Evolutionary conservation across 2,113 vertebrate species (phyloP), one percentile per base, ranked within the genome.

Genomic region (Rhinopomastus cyanomelas): DNA sequence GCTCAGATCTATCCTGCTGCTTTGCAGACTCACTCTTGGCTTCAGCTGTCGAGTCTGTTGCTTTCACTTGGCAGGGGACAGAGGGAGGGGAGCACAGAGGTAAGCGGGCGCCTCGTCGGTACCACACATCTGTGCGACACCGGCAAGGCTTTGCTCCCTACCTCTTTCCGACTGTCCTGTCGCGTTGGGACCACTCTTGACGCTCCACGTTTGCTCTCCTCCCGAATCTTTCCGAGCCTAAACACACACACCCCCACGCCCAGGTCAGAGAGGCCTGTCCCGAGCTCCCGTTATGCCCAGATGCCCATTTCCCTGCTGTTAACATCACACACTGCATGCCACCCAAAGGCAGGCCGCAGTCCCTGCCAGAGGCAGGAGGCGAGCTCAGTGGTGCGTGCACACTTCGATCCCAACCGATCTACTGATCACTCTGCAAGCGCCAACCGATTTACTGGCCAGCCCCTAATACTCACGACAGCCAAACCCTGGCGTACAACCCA

Each of bases 201-300:
- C 77, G 49, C 60, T 81, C 76, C 82, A 66, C 13, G 84, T 60
- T 51, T 88, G 95, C 76, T 95, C 96, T n/a, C 96, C 98, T 88
- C 95, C 97, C 5, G 95, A 87, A 73, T 96, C 95, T 93, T 97
- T 98, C 39, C 96, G 97, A 95, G 95, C 94, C 99, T 99, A 94
- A 93, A 86, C 7, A 90, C 96, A 94, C 62, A 87, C 44, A 95
- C 65, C 75, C n/a, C n/a, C n/a, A 30, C 16, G n/a, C 78, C 64
- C 60, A n/a, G 52, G 77, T 96, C 69, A 96, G 79, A 69, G 82
- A 79, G 48, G 16, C 18, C 57, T 4, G 7, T 49, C 71, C 66
- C 6, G 3, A 74, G 19, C 34, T 32, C 57, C 39, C 16, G 3
- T 12, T 14, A 49, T 78, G 61, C 12, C 25, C 29, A 34, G 46